A percentile compares a stretch with the other conserved stretches of the same genome.
Conservation (phyloP, 2,888 invertebrate species). For the Philopedon plagiatum region DNA sequence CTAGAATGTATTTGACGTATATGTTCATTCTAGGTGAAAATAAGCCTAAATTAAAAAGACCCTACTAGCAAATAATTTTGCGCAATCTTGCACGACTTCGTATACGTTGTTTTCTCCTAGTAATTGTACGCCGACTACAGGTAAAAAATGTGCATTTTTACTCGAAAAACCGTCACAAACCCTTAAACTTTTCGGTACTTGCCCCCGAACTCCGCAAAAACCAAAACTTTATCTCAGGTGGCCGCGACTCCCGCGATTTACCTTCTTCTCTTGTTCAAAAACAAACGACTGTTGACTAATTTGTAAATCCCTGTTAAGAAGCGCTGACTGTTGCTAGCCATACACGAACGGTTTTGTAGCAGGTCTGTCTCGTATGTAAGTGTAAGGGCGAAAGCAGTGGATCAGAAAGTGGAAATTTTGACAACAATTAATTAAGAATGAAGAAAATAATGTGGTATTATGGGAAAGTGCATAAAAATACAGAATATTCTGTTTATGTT, state of each 20-base stretch:
- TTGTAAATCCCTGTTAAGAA: slow-evolving; percentile 22
- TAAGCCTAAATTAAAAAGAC: too few species aligned
- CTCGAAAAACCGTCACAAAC: not conserved
- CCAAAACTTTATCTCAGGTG: slow-evolving; percentile 20
- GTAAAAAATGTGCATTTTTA: slow-evolving; percentile 8
- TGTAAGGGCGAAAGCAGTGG: too few species aligned
- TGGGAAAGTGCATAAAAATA: too few species aligned
- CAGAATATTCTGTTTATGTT: too few species aligned
- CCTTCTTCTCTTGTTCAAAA: slow-evolving; percentile 23
- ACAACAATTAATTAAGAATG: too few species aligned
- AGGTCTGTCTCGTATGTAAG: not conserved
- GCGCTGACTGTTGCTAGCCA: not conserved
- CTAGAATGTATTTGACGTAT: not conserved
- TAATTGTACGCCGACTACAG: not conserved
- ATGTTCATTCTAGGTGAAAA: too few species aligned
- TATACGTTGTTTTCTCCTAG: not conserved
- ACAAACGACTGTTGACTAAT: slow-evolving; percentile 25
- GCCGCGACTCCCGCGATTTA: slow-evolving; percentile 23
- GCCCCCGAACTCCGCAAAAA: slow-evolving; percentile 1
- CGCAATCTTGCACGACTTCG: not conserved
- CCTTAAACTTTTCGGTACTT: not conserved
- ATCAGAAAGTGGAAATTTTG: too few species aligned
- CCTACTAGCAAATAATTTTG: too few species aligned
- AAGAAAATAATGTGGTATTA: too few species aligned
- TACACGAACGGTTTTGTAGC: slow-evolving; percentile 19